Base-by-base conservation (phyloP, 2,888 invertebrate genomes). In the Diploptera punctata region DNA sequence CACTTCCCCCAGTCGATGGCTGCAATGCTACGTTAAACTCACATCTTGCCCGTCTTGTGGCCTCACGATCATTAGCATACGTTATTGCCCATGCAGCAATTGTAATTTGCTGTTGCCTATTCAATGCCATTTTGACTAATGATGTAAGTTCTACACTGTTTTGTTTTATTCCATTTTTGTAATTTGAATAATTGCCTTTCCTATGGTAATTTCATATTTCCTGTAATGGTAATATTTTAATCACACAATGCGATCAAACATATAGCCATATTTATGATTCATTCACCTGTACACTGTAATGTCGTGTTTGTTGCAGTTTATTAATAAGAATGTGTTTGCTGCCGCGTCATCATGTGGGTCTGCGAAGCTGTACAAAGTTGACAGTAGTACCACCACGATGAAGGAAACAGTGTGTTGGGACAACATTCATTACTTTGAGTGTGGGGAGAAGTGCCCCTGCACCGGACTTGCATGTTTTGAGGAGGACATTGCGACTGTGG, bases 401-500 rank as follows among this genome's bases (percentile, higher is more conserved):
- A 85, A 84, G 77, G 87, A 89, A 79, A 81, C 86, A n/a, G 86
- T 84, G 65, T 80, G 83, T 3, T 94, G 93, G 90, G 84, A 88
- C 24, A 85, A 86, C 10, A 80, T 94, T 60, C 95, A 95, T 80
- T 87, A 84, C 75, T 91, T 89, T 76, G 81, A 83, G 80, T 86
- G 82, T 71, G 78, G 77, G 1, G 84, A 85, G 52, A 79, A 81
- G 75, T 91, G 91, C 76, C 88, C 94, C 0, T 95, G 95, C 78
- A 95, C 94, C 3, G 90, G 90, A 4, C 81, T 96, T 67, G 90
- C 93, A 1, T 87, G 88, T 0, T 89, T 91, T 78, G 94, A 93
- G 76, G 91, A 91, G 74, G 93, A 95, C 77, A 87, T 94, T 76
- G 93, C 90, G 0, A 91, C 91, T 1, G 90, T 93, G 1, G 96